Conservation (phyloP, 2,797 vertebrate species). For the Tympanoctomys barrerae region DNA sequence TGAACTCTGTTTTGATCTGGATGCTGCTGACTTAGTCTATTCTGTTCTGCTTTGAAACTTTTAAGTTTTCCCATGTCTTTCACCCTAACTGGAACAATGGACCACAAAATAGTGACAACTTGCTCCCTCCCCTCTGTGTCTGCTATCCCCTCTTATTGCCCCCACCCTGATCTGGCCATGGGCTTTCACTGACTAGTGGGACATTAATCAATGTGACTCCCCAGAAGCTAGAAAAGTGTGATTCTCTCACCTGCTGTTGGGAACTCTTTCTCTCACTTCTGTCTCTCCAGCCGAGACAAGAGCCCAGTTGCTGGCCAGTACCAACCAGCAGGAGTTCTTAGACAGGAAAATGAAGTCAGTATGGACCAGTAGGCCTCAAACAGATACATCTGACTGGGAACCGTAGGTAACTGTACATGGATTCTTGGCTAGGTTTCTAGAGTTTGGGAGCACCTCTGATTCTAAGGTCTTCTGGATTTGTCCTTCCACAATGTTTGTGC, state of each 20-base stretch:
- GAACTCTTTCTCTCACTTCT: background rate
- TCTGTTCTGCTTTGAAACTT: constrained; percentile 33
- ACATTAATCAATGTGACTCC: background rate
- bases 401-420: background rate
- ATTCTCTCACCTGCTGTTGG: background rate
- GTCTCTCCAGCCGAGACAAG: background rate
- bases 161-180: background rate
- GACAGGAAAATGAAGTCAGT: background rate
- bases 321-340: background rate
- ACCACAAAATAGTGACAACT: background rate
- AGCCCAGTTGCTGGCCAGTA: background rate
- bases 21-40: background rate
- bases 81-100: background rate
- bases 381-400: background rate
- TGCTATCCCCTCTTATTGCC: background rate
- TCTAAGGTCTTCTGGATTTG: background rate
- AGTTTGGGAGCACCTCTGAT: background rate
- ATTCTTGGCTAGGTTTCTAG: background rate
- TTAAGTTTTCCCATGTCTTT: background rate
- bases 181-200: background rate
- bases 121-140: background rate
- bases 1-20: background rate
- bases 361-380: background rate
- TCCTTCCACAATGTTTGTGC: background rate
- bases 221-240: background rate